Conservation (phyloP, 2,888 invertebrate genomes). For the Scrobipalpa atriplicella region DNA sequence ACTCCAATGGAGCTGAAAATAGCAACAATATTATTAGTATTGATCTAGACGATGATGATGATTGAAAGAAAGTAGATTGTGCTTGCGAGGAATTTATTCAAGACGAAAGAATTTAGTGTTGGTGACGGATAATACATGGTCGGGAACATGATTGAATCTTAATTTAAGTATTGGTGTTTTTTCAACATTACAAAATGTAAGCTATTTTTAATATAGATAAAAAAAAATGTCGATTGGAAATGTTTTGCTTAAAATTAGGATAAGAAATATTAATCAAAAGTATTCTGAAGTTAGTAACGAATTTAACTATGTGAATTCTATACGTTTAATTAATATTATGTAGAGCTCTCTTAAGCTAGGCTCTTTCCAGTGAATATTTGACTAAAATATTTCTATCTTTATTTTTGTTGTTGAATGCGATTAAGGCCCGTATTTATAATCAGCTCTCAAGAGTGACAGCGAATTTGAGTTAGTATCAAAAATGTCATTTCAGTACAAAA, state of each 20-base stretch:
- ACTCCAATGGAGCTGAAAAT: conserved; percentile 9
- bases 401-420: conserved; percentile 9
- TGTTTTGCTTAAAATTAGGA: conserved; percentile 13
- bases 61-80: background rate
- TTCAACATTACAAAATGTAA: background rate
- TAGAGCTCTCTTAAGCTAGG: no score
- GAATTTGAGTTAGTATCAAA: no score
- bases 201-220: background rate
- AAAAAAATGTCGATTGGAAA: background rate
- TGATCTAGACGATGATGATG: conserved; percentile 25
- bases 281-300: conserved; percentile 4
- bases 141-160: background rate
- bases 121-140: background rate
- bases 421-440: no score
- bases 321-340: background rate
- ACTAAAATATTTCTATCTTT: background rate
- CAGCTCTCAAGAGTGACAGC: no score
- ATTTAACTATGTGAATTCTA: background rate
- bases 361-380: no score
- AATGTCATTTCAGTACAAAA: no score
- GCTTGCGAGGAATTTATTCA: background rate
- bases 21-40: conserved; percentile 24
- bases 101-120: no score
- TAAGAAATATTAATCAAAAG: background rate
- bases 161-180: background rate